Conservation (phyloP, 2,888 invertebrate genomes). For the Tiliacea citrago region DNA sequence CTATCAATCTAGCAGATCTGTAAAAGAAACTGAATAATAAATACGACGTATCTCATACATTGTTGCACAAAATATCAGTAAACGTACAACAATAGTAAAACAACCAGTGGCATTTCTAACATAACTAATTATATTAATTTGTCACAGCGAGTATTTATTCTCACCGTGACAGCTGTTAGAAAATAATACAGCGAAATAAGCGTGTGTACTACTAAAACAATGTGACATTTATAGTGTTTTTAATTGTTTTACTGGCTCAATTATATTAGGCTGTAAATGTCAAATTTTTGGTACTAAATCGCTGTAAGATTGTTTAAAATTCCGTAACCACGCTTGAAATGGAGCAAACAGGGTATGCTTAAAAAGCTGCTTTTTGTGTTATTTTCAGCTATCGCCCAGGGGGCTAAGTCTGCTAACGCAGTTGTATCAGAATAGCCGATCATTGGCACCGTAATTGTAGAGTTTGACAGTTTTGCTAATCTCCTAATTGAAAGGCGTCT, state of each 20-base stretch:
- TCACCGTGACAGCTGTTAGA: conserved; percentile 22
- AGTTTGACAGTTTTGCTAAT: too few species aligned
- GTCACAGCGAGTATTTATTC: conserved; percentile 34
- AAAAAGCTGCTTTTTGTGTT: background rate
- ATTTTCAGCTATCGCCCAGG: too few species aligned
- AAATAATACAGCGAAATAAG: conserved; percentile 17
- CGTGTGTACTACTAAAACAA: conserved; percentile 24
- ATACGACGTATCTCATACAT: conserved; percentile 3
- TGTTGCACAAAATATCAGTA: conserved; percentile 26
- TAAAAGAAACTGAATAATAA: background rate
- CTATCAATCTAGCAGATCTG: background rate
- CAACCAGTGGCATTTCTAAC: conserved; percentile 10
- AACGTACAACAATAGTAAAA: conserved; percentile 5
- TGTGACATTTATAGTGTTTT: conserved; percentile 50
- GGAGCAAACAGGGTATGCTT: background rate
- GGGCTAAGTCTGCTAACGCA: too few species aligned
- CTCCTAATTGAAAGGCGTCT: too few species aligned
- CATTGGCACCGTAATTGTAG: too few species aligned
- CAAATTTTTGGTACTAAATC: conserved; percentile 37
- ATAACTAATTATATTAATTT: conserved; percentile 48
- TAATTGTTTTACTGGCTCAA: conserved; percentile 11
- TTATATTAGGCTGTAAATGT: conserved; percentile 34
- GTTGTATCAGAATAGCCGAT: too few species aligned
- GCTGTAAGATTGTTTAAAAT: background rate
- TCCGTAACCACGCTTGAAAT: background rate